These are phyloP conservation scores for Hephaestus fuliginosus DNA, from an alignment of 2,797 vertebrate species.

Conservation along the genomic window DNA sequence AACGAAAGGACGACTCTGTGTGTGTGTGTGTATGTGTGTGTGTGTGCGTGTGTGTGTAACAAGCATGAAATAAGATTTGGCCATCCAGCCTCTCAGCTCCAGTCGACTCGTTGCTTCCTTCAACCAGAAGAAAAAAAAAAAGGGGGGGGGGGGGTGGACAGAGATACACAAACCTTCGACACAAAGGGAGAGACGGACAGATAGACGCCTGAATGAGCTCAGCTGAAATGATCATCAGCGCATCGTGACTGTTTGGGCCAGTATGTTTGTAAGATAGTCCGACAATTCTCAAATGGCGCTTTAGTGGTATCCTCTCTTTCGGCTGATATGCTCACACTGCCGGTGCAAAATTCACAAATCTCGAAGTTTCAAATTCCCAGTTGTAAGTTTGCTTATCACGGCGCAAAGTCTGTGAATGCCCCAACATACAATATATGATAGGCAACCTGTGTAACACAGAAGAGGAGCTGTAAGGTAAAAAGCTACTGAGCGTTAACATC, in stretches of 20 bases:
- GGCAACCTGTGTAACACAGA: not conserved
- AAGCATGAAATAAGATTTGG: conserved; percentile 83
- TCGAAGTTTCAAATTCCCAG: not conserved
- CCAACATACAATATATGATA: not conserved
- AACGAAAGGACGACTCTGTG: conserved; percentile 56
- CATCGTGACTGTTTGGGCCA: not conserved
- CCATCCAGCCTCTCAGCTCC: conserved; percentile 71
- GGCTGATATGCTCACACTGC: too few species aligned
- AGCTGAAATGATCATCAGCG: not conserved
- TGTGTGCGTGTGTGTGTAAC: conserved; percentile 65
- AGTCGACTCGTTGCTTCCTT: conserved; percentile 42
- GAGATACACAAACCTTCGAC: conserved; percentile 22
- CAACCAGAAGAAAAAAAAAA: conserved; percentile 47
- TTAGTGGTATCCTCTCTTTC: not conserved
- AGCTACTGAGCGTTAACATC: not conserved
- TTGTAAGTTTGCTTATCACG: not conserved
- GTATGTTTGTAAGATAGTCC: not conserved
- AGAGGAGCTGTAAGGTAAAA: not conserved
- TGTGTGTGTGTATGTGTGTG: conserved; percentile 39
- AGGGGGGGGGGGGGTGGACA: not conserved
- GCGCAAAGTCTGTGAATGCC: not conserved
- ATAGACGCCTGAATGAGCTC: conserved; percentile 9
- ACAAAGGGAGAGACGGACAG: conserved; percentile 15
- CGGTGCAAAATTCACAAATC: not conserved
- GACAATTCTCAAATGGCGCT: not conserved